Percentiles rank a stretch among this genome's conserved stretches.
These are phyloP conservation scores for Muscicapa adusta DNA, from an alignment of 2,113 vertebrate genomes.

Conservation along the genomic window DNA sequence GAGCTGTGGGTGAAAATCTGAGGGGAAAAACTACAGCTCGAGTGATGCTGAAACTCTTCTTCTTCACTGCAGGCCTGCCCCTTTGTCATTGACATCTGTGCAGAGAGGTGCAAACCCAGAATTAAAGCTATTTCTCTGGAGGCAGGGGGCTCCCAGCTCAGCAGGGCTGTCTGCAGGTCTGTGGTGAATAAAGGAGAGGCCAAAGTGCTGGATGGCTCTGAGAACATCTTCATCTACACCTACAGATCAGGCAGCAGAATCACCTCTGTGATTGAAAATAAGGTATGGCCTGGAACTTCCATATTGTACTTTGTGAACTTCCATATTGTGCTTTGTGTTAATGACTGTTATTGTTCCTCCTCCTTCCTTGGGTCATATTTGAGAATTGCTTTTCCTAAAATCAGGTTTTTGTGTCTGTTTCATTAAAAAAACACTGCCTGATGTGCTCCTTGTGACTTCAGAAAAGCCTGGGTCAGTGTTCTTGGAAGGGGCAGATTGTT, in stretches of 20 bases:
- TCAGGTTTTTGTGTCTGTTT: background rate
- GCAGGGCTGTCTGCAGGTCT: slow-evolving; percentile 81
- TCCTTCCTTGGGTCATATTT: background rate
- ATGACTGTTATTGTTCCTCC: background rate
- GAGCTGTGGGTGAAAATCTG: background rate
- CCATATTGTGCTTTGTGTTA: background rate
- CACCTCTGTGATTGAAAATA: slow-evolving; percentile 86
- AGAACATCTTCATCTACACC: slow-evolving; percentile 78
- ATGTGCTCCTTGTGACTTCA: background rate
- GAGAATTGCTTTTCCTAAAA: background rate
- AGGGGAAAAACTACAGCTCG: background rate
- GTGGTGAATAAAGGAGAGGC: slow-evolving; percentile 75
- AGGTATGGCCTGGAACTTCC: slow-evolving; percentile 70
- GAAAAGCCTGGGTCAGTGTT: background rate
- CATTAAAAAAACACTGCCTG: accelerated
- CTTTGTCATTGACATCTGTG: slow-evolving; percentile 79
- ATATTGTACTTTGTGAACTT: too few relatives aligned
- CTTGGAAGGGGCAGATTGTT: background rate
- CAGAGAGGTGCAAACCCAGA: slow-evolving; percentile 78
- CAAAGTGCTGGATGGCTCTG: slow-evolving; percentile 76
- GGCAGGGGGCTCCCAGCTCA: slow-evolving; percentile 76
- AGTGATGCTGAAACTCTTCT: background rate
- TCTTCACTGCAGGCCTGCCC: slow-evolving; percentile 82
- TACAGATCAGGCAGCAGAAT: slow-evolving; percentile 77
- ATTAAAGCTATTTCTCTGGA: slow-evolving; percentile 78